Evolutionary conservation across 2,888 invertebrate genomes (phyloP), one percentile per base, ranked within the genome.

Genomic region (Tuta absoluta): DNA sequence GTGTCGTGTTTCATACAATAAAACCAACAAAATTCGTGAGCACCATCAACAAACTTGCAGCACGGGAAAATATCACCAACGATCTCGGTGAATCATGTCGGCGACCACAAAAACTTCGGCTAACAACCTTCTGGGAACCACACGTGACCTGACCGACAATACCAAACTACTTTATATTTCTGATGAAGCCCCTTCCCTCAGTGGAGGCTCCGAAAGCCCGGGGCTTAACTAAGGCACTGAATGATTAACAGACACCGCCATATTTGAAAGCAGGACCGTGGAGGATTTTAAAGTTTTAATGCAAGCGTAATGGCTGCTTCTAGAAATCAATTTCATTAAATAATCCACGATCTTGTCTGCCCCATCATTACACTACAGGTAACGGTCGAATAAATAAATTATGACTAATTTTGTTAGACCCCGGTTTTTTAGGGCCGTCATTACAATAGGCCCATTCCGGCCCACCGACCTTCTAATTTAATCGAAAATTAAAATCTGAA

Each of bases 71-170:
- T 86, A 88, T 87, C 87, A 85, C 74, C 86, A 82, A 87, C 84
- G 82, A 84, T 81, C 81, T 77, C 77, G 71, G 81, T 87, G 87
- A 87, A 81, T 86, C 86, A 87, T 80, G 79, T 70, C 74, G 70
- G 68, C 71, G 67, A 79, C 56, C 56, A 56, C 80, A 82, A 82
- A 80, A 79, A 78, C 72, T 74, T 76, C 75, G 72, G 72, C 74
- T 75, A 69, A 79, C 67, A 78, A 77, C 86, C 85, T 88, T 88
- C 88, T 80, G 71, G 74, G 88, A 88, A 88, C 68, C 75, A 75
- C 75, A 75, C 79, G 77, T 74, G 75, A 72, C 71, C 69, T 69
- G 72, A 70, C 64, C 63, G 66, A 68, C 70, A 72, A 66, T 66
- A 65, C 17, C 62, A 33, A 51, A 62, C 69, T 65, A 68, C 62